phyloP scores from a whole-genome alignment of 1,140 invertebrate genomes.

The Parapsyche elsis region DNA sequence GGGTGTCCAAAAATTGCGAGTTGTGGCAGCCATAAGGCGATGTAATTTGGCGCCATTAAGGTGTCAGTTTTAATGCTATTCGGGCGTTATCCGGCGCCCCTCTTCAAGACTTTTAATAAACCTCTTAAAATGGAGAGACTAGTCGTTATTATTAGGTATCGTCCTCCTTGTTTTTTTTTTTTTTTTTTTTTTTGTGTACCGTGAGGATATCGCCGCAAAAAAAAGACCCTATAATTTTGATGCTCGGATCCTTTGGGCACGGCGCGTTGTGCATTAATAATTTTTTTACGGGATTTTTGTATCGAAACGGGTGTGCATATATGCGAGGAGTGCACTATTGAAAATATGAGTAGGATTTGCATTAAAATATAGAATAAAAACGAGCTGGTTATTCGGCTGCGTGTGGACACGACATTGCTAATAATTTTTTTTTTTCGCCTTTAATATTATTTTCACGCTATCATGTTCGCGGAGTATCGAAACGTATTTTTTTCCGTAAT shows the following conservation, averaged over 20 bases:
- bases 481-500: background rate
- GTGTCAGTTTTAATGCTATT: slow-evolving; percentile 41
- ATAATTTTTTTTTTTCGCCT: background rate
- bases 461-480: background rate
- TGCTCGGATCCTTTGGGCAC: slow-evolving; percentile 4
- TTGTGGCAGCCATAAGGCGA: slow-evolving; percentile 30
- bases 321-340: too few species aligned
- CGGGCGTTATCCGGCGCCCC: slow-evolving; percentile 31
- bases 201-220: slow-evolving; percentile 35
- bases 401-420: background rate
- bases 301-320: too few species aligned
- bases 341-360: too few species aligned
- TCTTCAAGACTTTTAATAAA: slow-evolving; percentile 34
- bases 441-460: background rate
- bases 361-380: too few species aligned
- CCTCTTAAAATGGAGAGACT: slow-evolving; percentile 2
- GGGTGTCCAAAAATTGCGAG: slow-evolving; percentile 19
- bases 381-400: background rate
- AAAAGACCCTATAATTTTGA: slow-evolving; percentile 39
- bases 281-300: too few species aligned
- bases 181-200: background rate
- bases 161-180: background rate
- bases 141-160: slow-evolving; percentile 16
- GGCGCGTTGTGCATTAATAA: background rate
- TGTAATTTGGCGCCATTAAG: slow-evolving; percentile 39